Conservation (phyloP, 2,797 vertebrate species). For the Ctenopoma kingsleyae region DNA sequence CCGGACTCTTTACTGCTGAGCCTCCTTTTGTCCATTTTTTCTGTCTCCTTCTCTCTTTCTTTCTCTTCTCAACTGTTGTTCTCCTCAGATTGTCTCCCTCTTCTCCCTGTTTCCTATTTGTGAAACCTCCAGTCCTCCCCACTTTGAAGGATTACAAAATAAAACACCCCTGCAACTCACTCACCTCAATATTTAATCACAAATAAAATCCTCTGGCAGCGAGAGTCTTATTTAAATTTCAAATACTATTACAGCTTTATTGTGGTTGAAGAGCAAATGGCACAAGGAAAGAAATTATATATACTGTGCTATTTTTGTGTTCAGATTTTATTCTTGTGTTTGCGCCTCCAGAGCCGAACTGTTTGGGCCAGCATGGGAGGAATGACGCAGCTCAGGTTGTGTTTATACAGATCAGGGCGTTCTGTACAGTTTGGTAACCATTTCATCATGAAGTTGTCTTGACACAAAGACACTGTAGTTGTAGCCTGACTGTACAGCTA, state of each 20-base stretch:
- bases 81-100: slow-evolving; percentile 22
- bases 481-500: slow-evolving; percentile 13
- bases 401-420: slow-evolving; percentile 1
- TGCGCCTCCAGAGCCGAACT: slow-evolving; percentile 7
- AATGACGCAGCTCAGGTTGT: slow-evolving; percentile 8
- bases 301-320: slow-evolving; percentile 20
- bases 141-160: slow-evolving; percentile 45
- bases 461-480: not conserved
- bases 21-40: slow-evolving; percentile 50
- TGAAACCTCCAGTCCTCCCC: slow-evolving; percentile 13
- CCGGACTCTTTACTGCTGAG: slow-evolving; percentile 41
- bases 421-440: not conserved
- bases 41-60: slow-evolving; percentile 32
- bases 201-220: slow-evolving; percentile 47
- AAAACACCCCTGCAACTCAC: slow-evolving; percentile 45
- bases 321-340: slow-evolving; percentile 14
- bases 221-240: slow-evolving; percentile 52
- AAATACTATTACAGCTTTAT: slow-evolving; percentile 29
- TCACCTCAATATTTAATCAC: slow-evolving; percentile 58
- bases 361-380: slow-evolving; percentile 2
- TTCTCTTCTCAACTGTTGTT: slow-evolving; percentile 35
- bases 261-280: slow-evolving; percentile 32
- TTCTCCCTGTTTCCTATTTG: slow-evolving; percentile 10
- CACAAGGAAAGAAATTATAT: slow-evolving; percentile 7
- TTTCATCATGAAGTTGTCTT: not conserved